These are phyloP conservation scores for Drosophila neocordata DNA, from an alignment of 1,140 invertebrate species.

Conservation along the genomic window DNA sequence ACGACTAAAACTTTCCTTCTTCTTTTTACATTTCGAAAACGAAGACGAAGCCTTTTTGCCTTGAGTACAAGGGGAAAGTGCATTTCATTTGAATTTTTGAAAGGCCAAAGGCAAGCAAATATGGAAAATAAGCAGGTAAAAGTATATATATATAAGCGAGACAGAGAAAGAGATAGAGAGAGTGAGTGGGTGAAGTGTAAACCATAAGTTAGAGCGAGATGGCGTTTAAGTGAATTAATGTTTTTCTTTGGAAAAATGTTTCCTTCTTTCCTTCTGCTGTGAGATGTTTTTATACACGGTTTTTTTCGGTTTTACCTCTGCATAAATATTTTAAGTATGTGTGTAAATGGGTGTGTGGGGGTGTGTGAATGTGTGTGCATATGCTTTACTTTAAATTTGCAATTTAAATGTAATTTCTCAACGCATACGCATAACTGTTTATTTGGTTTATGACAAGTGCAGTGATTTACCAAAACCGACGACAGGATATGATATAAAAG, in stretches of 20 bases:
- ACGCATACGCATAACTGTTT: constrained; percentile 53
- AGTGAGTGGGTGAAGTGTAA: constrained; percentile 11
- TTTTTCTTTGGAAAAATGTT: constrained; percentile 38
- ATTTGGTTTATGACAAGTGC: constrained; percentile 74
- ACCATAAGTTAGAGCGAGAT: background rate
- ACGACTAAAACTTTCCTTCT: constrained; percentile 30
- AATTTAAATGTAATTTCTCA: constrained; percentile 79
- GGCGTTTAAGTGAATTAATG: constrained; percentile 63
- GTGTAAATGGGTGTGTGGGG: constrained; percentile 12
- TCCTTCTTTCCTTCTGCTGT: constrained; percentile 23
- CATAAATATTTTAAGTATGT: constrained; percentile 43
- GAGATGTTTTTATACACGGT: constrained; percentile 24
- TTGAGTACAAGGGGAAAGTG: constrained; percentile 28
- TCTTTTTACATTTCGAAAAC: background rate
- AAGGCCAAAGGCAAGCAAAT: constrained; percentile 33
- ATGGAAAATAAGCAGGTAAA: constrained; percentile 13
- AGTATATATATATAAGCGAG: constrained; percentile 6
- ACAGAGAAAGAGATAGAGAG: constrained; percentile 16
- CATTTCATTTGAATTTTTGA: constrained; percentile 50
- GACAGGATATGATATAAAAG: background rate
- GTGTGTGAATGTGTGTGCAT: constrained; percentile 27
- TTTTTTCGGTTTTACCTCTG: constrained; percentile 43
- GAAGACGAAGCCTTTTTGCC: constrained; percentile 21
- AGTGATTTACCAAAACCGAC: constrained; percentile 5
- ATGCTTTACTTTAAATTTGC: constrained; percentile 64